Evolutionary conservation across 2,888 invertebrate genomes (phyloP).

Genomic region (Laspeyria flexula): DNA sequence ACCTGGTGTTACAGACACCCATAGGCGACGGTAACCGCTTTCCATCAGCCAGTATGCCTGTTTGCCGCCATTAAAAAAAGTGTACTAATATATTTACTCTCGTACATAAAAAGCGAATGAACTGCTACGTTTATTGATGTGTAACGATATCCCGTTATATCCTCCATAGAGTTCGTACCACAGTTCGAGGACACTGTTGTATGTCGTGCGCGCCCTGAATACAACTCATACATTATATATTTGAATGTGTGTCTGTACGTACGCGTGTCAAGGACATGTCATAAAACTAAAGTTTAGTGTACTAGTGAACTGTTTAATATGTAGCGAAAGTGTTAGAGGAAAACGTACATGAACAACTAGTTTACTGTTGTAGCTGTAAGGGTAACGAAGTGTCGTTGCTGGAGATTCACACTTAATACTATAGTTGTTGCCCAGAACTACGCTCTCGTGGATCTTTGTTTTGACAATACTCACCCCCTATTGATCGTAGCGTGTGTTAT

Average conservation of each 20-base stretch:
- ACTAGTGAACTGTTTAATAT: conserved; percentile 14
- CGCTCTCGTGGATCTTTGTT: too few relatives aligned
- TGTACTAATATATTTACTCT: neutral
- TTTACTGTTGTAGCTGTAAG: too few relatives aligned
- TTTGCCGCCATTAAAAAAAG: too few relatives aligned
- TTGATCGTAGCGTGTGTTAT: too few relatives aligned
- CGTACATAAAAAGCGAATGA: neutral
- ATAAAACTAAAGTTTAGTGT: conserved; percentile 13
- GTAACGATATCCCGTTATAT: conserved; percentile 31
- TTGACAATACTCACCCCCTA: too few relatives aligned
- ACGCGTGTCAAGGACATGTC: conserved; percentile 46
- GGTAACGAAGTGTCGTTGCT: too few relatives aligned
- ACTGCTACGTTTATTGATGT: conserved; percentile 3
- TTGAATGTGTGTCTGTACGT: conserved; percentile 6
- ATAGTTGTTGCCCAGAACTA: too few relatives aligned
- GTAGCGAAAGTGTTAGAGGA: conserved; percentile 37
- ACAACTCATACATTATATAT: conserved; percentile 16
- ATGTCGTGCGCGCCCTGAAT: conserved; percentile 59
- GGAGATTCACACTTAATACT: too few relatives aligned
- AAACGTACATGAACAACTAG: too few relatives aligned
- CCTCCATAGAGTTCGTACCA: conserved; percentile 24
- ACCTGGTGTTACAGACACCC: too few relatives aligned
- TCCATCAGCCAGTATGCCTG: too few relatives aligned
- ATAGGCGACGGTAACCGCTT: too few relatives aligned
- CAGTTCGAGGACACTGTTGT: conserved; percentile 41